A percentile compares a stretch with the other conserved stretches of the same genome.
Conservation (phyloP, 2,888 invertebrate genomes). For the Adineta ricciae region DNA sequence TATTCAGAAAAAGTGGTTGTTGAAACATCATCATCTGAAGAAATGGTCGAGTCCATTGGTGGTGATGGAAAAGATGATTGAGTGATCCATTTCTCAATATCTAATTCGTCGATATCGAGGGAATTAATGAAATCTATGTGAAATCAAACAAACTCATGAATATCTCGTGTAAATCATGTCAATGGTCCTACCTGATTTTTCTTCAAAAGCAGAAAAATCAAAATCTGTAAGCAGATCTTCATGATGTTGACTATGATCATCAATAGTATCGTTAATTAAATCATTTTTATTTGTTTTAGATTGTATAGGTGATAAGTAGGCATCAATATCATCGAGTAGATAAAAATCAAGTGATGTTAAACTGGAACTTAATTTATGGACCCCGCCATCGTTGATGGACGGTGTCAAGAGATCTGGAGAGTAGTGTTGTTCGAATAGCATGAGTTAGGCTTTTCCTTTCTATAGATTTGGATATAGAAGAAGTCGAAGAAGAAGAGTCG, state of each 20-base stretch:
- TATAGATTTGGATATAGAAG: neutral
- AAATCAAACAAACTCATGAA: neutral
- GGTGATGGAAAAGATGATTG: neutral
- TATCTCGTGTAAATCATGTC: neutral
- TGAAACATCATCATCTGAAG: neutral
- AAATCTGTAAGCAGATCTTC: neutral
- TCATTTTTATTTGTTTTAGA: neutral
- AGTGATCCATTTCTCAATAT: neutral
- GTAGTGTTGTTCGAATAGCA: neutral
- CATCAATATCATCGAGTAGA: neutral
- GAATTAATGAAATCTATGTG: neutral
- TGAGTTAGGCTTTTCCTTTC: neutral
- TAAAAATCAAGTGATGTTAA: constrained; percentile 5
- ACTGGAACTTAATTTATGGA: neutral
- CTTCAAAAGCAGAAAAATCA: neutral
- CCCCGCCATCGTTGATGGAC: neutral
- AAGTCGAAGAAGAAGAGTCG: neutral
- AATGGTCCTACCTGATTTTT: neutral
- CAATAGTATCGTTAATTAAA: neutral
- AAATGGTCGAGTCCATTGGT: neutral
- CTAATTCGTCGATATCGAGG: neutral
- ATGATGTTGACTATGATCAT: neutral
- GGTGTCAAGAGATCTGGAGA: neutral
- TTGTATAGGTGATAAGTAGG: neutral
- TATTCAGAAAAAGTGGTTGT: neutral